These are phyloP conservation scores for Oncorhynchus gorbuscha DNA, from an alignment of 2,113 vertebrate species.

Conservation along the genomic window DNA sequence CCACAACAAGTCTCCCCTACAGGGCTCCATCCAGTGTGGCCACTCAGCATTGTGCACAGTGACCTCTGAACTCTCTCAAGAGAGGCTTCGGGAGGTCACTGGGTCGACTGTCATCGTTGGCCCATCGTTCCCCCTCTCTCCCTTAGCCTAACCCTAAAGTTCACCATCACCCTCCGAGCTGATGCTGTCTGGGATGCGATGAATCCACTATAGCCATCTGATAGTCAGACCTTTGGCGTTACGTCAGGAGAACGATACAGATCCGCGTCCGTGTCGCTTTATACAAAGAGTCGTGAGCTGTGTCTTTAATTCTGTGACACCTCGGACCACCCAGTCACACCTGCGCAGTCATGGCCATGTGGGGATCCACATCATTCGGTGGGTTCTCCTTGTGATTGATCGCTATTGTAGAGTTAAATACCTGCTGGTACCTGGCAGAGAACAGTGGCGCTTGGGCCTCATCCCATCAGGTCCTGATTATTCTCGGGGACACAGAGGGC, in stretches of 20 bases:
- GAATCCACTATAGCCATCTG: too few relatives aligned
- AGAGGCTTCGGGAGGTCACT: conserved; percentile 54
- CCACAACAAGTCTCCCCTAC: conserved; percentile 9
- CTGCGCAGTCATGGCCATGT: conserved; percentile 30
- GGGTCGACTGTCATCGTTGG: conserved; percentile 39
- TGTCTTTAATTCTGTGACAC: not conserved
- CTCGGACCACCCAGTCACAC: not conserved
- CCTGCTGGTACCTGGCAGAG: conserved; percentile 70
- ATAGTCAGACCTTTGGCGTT: too few relatives aligned
- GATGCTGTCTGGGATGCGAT: not conserved
- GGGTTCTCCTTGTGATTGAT: conserved; percentile 70
- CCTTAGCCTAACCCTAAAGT: not conserved
- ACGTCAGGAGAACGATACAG: not conserved
- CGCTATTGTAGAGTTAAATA: conserved; percentile 69
- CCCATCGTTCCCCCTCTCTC: not conserved
- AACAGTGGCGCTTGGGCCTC: conserved; percentile 66
- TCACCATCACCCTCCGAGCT: not conserved
- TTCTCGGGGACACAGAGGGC: conserved; percentile 61
- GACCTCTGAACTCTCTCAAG: conserved; percentile 61
- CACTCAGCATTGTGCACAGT: conserved; percentile 44
- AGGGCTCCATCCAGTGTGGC: conserved; percentile 26
- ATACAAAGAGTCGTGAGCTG: not conserved
- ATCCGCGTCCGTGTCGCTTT: not conserved
- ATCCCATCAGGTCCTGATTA: conserved; percentile 68
- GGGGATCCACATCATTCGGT: conserved; percentile 68